These are phyloP conservation scores for Polyodon spathula DNA, from an alignment of 2,113 vertebrate species.

Conservation along the genomic window DNA sequence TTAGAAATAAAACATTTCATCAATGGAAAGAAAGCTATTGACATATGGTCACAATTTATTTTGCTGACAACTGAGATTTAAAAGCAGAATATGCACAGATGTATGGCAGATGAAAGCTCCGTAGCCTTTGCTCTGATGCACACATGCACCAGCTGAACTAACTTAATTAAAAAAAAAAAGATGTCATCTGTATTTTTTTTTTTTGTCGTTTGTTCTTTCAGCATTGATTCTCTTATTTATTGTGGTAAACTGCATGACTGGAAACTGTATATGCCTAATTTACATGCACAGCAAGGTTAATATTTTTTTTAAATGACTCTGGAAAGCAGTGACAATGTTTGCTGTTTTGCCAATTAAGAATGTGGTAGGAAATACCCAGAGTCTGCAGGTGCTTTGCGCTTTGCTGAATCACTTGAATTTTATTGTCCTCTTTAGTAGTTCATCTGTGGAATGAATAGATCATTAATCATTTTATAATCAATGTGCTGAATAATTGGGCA, in stretches of 20 bases:
- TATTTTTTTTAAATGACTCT: neutral
- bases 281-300: slow-evolving; percentile 33
- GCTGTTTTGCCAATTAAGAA: slow-evolving; percentile 39
- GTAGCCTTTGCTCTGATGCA: slow-evolving; percentile 3
- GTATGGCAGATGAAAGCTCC: slow-evolving; percentile 13
- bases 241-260: slow-evolving; percentile 24
- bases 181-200: neutral
- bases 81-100: slow-evolving; percentile 13
- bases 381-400: neutral
- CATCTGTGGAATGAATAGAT: neutral
- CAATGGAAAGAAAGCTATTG: slow-evolving; percentile 14
- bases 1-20: slow-evolving; percentile 18
- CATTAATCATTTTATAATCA: too few species aligned
- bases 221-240: slow-evolving; percentile 11
- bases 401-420: neutral
- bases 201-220: slow-evolving; percentile 11
- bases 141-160: neutral
- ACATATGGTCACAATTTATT: slow-evolving; percentile 16
- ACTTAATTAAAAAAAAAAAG: neutral
- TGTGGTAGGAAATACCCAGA: slow-evolving; percentile 19
- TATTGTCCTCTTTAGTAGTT: neutral
- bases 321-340: slow-evolving; percentile 21
- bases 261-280: slow-evolving; percentile 31
- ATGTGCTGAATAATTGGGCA: too few species aligned
- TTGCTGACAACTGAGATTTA: slow-evolving; percentile 30